Evolutionary conservation across 1,140 invertebrate genomes (phyloP).

Genomic region (Drosophila arawakana): DNA sequence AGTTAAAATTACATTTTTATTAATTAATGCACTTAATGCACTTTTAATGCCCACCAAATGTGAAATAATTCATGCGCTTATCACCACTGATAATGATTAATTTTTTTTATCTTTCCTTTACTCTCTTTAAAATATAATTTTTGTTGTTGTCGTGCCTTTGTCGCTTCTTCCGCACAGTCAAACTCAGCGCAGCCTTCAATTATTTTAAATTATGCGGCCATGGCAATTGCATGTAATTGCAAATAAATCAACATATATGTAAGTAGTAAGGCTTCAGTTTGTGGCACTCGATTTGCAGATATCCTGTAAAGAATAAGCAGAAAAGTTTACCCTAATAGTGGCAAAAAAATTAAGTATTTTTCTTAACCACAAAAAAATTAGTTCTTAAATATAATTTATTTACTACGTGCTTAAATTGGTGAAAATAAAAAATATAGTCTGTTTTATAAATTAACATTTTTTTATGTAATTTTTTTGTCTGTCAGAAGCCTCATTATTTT

Average conservation of each 20-base stretch:
- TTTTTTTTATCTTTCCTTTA: conserved; percentile 39
- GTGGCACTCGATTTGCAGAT: neutral
- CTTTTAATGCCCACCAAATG: conserved; percentile 75
- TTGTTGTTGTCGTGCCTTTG: conserved; percentile 18
- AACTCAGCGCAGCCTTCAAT: conserved; percentile 35
- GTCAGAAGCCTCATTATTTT: neutral
- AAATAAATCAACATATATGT: conserved; percentile 37
- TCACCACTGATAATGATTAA: conserved; percentile 79
- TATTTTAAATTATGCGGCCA: conserved; percentile 55
- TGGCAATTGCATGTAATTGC: conserved; percentile 45
- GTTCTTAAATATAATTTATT: no score
- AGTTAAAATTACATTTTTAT: conserved; percentile 43
- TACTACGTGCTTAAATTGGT: no score
- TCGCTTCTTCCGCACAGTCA: conserved; percentile 25
- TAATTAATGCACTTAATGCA: conserved; percentile 78
- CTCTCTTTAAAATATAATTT: conserved; percentile 31
- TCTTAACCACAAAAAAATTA: no score
- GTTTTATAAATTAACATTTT: no score
- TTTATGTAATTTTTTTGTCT: neutral
- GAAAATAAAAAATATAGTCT: no score
- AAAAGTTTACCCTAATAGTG: no score
- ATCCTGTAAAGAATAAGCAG: neutral
- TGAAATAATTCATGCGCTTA: conserved; percentile 77
- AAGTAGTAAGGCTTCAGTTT: neutral
- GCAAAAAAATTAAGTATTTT: no score